phyloP scores from a whole-genome alignment of 1,140 invertebrate genomes.

The Trichomalopsis sarcophagae region DNA sequence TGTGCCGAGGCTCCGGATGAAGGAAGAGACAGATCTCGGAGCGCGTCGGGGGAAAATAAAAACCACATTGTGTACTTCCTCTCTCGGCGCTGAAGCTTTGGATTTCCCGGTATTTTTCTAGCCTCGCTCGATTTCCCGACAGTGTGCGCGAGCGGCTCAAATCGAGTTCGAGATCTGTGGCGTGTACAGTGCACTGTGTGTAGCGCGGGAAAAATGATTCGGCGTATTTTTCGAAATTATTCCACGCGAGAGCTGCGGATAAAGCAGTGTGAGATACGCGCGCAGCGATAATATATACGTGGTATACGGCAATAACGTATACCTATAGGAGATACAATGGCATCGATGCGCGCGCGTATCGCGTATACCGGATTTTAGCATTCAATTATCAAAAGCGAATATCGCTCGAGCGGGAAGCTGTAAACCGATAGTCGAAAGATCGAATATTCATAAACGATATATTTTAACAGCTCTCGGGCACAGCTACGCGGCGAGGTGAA shows the following conservation, averaged over 20 bases:
- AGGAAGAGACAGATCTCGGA: not conserved
- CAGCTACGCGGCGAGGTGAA: too few species aligned
- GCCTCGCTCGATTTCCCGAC: not conserved
- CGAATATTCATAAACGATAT: not conserved
- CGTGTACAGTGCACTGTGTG: too few species aligned
- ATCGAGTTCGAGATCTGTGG: not conserved
- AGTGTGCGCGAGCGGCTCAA: not conserved
- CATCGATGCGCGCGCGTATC: too few species aligned
- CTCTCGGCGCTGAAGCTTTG: not conserved
- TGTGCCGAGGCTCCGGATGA: not conserved
- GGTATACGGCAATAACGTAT: too few species aligned
- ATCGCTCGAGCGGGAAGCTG: too few species aligned
- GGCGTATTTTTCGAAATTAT: not conserved
- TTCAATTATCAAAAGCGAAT: not conserved
- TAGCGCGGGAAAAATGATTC: not conserved
- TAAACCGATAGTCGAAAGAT: not conserved
- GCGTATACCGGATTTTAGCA: not conserved
- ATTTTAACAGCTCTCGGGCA: too few species aligned
- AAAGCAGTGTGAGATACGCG: not conserved
- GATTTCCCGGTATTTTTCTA: not conserved
- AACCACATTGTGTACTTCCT: not conserved
- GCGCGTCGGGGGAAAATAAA: not conserved
- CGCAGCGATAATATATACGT: not conserved
- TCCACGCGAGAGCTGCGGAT: not conserved
- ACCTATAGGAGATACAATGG: not conserved